Base-by-base conservation (phyloP, 2,888 invertebrate genomes). In the Torymus tubicola region DNA sequence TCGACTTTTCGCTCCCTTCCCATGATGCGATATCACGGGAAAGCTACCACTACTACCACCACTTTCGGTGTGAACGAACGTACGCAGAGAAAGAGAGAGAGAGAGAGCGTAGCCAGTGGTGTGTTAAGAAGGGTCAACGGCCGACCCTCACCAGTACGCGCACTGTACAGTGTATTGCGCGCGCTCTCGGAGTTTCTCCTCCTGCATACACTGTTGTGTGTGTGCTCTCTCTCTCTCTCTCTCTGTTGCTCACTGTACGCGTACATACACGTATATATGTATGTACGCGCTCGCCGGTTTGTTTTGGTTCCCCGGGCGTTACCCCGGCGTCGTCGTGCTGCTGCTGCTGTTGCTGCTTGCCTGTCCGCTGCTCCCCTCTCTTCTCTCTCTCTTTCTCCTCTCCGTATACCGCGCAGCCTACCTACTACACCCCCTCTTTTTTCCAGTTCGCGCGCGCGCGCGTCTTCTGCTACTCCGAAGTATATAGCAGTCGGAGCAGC, bases 261-360 rank as follows among this genome's bases (percentile, higher is more conserved):
- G 61, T 61, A 69, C 42, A 14, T 53, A 55, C 13, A 52, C 60
- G 52, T 68, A 60, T 68, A 68, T 31, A 57, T n/a, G 2, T n/a
- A 58, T 21, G 16, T 8, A 85, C 85, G 84, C 87, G 88, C 87
- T 83, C 85, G 87, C 87, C 87, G 88, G 90, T 90, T 90, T 90
- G 90, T 90, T 90, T 90, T 90, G 90, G 90, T 90, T 90, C 90
- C 88, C 90, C 90, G 90, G 90, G 89, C 90, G 89, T 90, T 90
- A 90, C 88, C 89, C 89, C 88, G 85, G 82, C 85, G 84, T 86
- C 85, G 42, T 60, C 14, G 14, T 31, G 11, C 53, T 13, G 50
- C 60, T 50, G 2, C 42, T 14, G 55, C 68, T 0, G 24, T 24
- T 57, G 42, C 11, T 53, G 42, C 67, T 53, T 58, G 18, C 80